A percentile compares a stretch with the other conserved stretches of the same genome.
phyloP scores from a whole-genome alignment of 1,140 invertebrate species.

The Orchesella cincta region DNA sequence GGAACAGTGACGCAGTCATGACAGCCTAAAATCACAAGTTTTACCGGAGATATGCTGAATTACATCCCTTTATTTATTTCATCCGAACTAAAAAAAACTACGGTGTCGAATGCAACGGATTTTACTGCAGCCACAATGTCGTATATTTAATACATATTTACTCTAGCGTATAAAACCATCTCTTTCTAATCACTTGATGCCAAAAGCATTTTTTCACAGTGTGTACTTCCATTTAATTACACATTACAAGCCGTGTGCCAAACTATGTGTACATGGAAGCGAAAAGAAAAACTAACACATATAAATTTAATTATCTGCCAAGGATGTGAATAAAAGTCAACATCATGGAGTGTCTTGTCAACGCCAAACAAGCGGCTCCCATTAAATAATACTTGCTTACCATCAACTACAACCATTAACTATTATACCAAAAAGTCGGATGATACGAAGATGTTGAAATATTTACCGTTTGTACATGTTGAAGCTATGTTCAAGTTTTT shows the following conservation, averaged over 20 bases:
- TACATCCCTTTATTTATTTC: neutral
- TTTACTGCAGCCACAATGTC: too few relatives aligned
- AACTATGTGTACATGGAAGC: slow-evolving; percentile 7
- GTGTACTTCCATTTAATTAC: slow-evolving; percentile 24
- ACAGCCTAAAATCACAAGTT: slow-evolving; percentile 19
- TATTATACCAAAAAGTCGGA: neutral
- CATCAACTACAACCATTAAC: neutral
- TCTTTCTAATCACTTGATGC: slow-evolving; percentile 13
- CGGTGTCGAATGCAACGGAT: slow-evolving; percentile 1
- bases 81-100: slow-evolving; percentile 1
- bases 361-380: slow-evolving; percentile 20
- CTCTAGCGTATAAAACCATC: too few relatives aligned
- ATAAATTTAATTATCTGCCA: slow-evolving; percentile 30
- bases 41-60: neutral
- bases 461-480: neutral
- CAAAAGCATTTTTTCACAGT: slow-evolving; percentile 15
- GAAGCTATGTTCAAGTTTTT: neutral
- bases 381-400: slow-evolving; percentile 12
- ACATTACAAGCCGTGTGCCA: slow-evolving; percentile 18
- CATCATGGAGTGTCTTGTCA: slow-evolving; percentile 29
- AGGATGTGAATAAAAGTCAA: slow-evolving; percentile 29
- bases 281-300: slow-evolving; percentile 1
- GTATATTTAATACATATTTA: too few relatives aligned
- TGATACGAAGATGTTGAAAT: neutral
- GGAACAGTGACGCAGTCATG: slow-evolving; percentile 13